These are phyloP conservation scores for Zaprionus capensis DNA, from an alignment of 1,140 invertebrate species.

Conservation along the genomic window DNA sequence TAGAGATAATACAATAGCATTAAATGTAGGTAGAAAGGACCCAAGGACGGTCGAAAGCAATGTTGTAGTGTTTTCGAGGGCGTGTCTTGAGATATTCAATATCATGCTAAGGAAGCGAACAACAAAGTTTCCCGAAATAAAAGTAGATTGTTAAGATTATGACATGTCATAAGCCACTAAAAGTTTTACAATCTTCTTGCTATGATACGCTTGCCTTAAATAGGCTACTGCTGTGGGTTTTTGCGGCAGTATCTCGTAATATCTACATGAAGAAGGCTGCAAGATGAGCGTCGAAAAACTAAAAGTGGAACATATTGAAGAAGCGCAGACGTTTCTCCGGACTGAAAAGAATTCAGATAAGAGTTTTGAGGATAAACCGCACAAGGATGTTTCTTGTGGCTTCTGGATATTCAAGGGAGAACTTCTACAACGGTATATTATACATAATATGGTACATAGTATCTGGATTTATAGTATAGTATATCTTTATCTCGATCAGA, in stretches of 20 bases:
- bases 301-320: neutral
- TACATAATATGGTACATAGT: neutral
- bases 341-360: neutral
- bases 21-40: neutral
- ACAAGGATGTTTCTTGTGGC: slow-evolving; percentile 87
- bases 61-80: neutral
- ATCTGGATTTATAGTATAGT: neutral
- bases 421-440: slow-evolving; percentile 84
- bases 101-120: neutral
- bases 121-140: neutral
- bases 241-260: neutral
- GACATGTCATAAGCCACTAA: neutral
- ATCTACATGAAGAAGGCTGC: neutral
- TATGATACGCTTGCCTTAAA: neutral
- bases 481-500: slow-evolving; percentile 23
- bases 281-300: neutral
- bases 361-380: neutral
- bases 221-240: neutral
- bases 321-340: neutral
- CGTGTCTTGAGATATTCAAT: neutral
- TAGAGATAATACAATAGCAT: too few species aligned
- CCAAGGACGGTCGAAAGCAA: neutral
- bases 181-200: neutral
- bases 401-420: slow-evolving; percentile 86
- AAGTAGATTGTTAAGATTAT: neutral